phyloP scores from a whole-genome alignment of 2,888 invertebrate genomes.

The Eristalinus aeneus region DNA sequence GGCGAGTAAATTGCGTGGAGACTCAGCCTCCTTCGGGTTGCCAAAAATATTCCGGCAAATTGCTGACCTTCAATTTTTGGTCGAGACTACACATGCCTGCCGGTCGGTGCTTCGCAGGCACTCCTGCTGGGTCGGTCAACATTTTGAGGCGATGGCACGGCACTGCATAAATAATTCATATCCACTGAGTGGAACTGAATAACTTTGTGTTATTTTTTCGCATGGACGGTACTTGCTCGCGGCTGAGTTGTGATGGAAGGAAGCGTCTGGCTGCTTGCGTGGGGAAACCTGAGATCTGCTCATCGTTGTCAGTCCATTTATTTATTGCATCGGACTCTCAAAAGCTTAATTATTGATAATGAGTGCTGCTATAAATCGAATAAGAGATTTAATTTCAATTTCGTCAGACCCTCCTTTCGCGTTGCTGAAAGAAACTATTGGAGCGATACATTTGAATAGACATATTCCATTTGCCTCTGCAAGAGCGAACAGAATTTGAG shows the following conservation, averaged over 20 bases:
- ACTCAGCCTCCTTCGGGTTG: conserved; percentile 14
- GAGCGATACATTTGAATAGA: no score
- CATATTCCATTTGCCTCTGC: no score
- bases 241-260: not conserved
- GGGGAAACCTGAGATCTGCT: not conserved
- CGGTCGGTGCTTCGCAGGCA: not conserved
- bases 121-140: conserved; percentile 38
- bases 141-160: conserved; percentile 48
- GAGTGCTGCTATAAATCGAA: not conserved
- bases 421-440: no score
- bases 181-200: conserved; percentile 21
- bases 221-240: not conserved
- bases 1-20: conserved; percentile 20
- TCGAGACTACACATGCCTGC: conserved; percentile 16
- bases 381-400: not conserved
- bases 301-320: conserved; percentile 6
- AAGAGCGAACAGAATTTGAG: no score
- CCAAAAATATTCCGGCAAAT: conserved; percentile 41
- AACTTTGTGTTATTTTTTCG: conserved; percentile 6
- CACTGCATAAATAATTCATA: conserved; percentile 49
- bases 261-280: not conserved
- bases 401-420: no score
- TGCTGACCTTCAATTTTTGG: conserved; percentile 45
- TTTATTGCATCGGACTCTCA: not conserved
- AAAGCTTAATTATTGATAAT: conserved; percentile 1